Percentiles rank a stretch among this genome's conserved stretches.
Conservation (phyloP, 1,140 invertebrate species). For the Aricia agestis region DNA sequence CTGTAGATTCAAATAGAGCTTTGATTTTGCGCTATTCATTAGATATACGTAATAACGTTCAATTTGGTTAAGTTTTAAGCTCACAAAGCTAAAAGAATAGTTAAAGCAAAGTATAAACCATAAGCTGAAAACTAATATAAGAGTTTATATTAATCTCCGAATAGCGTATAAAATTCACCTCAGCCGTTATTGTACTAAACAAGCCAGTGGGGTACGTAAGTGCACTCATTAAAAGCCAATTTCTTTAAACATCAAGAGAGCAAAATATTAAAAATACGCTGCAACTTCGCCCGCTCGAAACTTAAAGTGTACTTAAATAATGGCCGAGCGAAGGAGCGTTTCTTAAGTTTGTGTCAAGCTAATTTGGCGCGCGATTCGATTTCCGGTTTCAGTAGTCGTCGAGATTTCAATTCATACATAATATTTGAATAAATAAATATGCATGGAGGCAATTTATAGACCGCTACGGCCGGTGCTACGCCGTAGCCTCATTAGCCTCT, state of each 20-base stretch:
- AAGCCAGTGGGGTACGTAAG: conserved; percentile 35
- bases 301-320: conserved; percentile 44
- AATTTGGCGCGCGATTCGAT: conserved; percentile 54
- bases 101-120: too few species aligned
- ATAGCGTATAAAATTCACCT: conserved; percentile 13
- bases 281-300: conserved; percentile 35
- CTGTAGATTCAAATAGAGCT: too few species aligned
- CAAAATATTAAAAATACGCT: conserved; percentile 46
- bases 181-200: conserved; percentile 5
- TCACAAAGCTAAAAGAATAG: too few species aligned
- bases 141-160: background rate
- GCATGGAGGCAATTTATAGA: conserved; percentile 75
- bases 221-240: conserved; percentile 55
- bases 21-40: too few species aligned
- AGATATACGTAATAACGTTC: too few species aligned
- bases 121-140: background rate
- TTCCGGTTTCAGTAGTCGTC: conserved; percentile 63
- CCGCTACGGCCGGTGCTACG: conserved; percentile 47
- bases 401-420: conserved; percentile 74
- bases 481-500: conserved; percentile 63
- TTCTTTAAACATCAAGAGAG: conserved; percentile 44
- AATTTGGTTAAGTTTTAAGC: too few species aligned
- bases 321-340: background rate
- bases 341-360: conserved; percentile 18
- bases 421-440: conserved; percentile 76